Percentiles rank a stretch among this genome's conserved stretches.
These are phyloP conservation scores for Phylloscopus trochilus DNA, from an alignment of 2,113 vertebrate genomes.

Conservation along the genomic window DNA sequence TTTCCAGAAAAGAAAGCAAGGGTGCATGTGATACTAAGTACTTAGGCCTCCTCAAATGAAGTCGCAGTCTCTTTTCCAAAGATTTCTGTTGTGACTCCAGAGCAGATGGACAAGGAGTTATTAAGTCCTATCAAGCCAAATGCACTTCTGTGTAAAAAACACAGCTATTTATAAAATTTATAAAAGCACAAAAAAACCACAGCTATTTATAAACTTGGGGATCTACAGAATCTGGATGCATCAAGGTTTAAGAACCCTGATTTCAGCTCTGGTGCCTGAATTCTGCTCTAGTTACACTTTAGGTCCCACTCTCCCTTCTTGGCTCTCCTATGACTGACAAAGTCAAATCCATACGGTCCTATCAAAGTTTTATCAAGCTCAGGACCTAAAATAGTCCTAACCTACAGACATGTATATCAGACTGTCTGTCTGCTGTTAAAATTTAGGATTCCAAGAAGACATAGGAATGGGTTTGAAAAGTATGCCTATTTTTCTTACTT, in stretches of 20 bases:
- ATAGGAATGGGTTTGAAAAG: not conserved
- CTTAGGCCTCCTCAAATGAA: not conserved
- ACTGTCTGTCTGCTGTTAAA: not conserved
- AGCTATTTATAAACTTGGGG: not conserved
- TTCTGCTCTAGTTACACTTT: not conserved
- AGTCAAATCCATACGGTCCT: not conserved
- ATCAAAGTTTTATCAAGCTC: fast-evolving
- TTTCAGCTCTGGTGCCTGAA: not conserved
- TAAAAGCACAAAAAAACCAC: no score
- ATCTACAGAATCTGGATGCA: not conserved
- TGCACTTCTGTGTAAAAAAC: not conserved
- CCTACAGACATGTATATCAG: not conserved
- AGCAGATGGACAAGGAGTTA: not conserved
- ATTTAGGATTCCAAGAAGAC: not conserved
- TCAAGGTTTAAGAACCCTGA: not conserved
- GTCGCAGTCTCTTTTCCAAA: not conserved
- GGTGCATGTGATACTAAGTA: not conserved
- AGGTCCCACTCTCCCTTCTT: not conserved
- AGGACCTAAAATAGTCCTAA: not conserved
- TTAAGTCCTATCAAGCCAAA: not conserved
- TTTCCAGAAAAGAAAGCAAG: not conserved
- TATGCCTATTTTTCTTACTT: not conserved
- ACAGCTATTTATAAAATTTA: not conserved
- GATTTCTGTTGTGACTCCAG: not conserved
- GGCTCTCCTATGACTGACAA: not conserved